Evolutionary conservation across 2,888 invertebrate genomes (phyloP).

Genomic region (Polyommatus iphigenia): DNA sequence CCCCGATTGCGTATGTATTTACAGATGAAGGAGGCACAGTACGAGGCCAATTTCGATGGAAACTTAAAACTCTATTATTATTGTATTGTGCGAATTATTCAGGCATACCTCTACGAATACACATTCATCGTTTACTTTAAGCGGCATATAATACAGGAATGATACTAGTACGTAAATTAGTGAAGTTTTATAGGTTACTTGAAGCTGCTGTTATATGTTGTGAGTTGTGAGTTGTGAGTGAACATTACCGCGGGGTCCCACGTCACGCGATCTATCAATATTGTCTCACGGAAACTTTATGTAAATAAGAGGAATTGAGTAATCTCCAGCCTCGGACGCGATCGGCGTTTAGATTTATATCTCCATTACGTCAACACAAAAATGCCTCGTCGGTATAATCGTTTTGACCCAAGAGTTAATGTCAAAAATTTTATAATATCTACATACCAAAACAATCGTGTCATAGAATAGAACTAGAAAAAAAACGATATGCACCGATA

Average conservation of each 20-base stretch:
- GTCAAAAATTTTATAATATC: conserved; percentile 7
- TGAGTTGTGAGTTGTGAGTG: background rate
- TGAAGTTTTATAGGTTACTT: conserved; percentile 25
- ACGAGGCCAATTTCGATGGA: background rate
- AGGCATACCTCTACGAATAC: conserved; percentile 30
- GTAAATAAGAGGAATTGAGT: background rate
- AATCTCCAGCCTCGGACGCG: background rate
- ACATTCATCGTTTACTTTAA: conserved; percentile 30
- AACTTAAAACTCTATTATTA: conserved; percentile 19
- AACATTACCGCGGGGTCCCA: background rate
- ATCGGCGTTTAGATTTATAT: background rate
- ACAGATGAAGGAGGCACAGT: conserved; percentile 19
- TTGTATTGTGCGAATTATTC: conserved; percentile 22
- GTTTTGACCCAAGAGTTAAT: background rate
- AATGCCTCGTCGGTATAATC: background rate
- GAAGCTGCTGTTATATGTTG: conserved; percentile 10
- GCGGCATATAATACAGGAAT: conserved; percentile 28
- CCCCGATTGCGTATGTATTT: conserved; percentile 26
- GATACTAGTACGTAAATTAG: conserved; percentile 24
- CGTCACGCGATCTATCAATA: background rate
- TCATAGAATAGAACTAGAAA: background rate
- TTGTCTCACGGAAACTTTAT: background rate
- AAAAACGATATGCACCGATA: background rate
- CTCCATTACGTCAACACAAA: conserved; percentile 14
- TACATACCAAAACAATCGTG: background rate